These are phyloP conservation scores for Drosophila lacicola DNA, from an alignment of 2,888 invertebrate species.

Conservation along the genomic window DNA sequence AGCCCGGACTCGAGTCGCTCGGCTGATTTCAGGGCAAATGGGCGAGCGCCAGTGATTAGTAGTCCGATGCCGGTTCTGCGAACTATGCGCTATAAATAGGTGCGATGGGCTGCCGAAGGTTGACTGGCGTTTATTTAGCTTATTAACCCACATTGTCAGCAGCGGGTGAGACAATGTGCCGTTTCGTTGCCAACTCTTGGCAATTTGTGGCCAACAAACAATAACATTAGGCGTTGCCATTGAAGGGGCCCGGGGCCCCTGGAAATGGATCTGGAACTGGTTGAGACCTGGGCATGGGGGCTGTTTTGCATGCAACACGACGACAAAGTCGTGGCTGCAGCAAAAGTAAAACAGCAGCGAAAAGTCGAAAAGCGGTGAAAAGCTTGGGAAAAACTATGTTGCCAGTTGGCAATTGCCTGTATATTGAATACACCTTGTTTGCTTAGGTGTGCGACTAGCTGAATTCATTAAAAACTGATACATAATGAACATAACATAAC, in stretches of 20 bases:
- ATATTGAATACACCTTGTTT: conserved; percentile 22
- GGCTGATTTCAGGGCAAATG: conserved; percentile 38
- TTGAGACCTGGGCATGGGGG: conserved; percentile 6
- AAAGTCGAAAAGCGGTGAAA: conserved; percentile 22
- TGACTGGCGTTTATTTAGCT: conserved; percentile 38
- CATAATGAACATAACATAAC: background rate
- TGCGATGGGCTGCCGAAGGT: conserved; percentile 1
- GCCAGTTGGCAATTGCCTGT: conserved; percentile 4
- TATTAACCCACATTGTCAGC: conserved; percentile 70
- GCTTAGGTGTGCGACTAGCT: conserved; percentile 4
- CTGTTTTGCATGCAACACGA: conserved; percentile 42
- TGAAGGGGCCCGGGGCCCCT: conserved; percentile 46
- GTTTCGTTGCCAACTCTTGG: conserved; percentile 37
- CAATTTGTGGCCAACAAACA: conserved; percentile 52
- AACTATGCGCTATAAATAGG: conserved; percentile 43
- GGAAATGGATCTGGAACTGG: conserved; percentile 24
- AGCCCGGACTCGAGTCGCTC: conserved; percentile 17
- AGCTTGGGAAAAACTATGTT: conserved; percentile 44
- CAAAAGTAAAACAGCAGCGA: conserved; percentile 22
- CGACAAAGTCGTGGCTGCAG: conserved; percentile 24
- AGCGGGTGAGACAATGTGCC: conserved; percentile 51
- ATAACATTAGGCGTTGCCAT: conserved; percentile 69
- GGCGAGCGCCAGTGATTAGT: conserved; percentile 29
- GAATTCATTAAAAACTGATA: conserved; percentile 8
- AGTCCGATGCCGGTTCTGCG: conserved; percentile 33